A percentile compares a stretch with the other conserved stretches of the same genome.
Conservation (phyloP, 2,113 vertebrate species). For the Cathartes aura region DNA sequence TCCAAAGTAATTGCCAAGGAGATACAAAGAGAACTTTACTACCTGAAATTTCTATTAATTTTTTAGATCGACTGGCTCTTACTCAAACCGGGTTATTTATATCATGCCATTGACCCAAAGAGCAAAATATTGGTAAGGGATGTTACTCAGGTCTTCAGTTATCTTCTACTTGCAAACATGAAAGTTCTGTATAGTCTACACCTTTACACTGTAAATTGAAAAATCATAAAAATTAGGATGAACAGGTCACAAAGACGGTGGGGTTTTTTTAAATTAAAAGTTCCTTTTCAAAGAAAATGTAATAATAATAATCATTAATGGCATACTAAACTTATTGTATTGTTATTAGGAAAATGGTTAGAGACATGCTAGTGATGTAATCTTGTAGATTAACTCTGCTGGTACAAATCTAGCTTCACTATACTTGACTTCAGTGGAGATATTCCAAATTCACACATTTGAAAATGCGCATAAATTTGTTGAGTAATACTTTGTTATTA, state of each 20-base stretch:
- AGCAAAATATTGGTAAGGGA: neutral
- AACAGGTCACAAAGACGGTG: neutral
- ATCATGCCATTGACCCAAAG: neutral
- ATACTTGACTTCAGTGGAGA: neutral
- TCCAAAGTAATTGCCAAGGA: neutral
- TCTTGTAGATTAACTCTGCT: neutral
- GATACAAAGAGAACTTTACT: neutral
- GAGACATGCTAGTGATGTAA: neutral
- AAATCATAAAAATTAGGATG: neutral
- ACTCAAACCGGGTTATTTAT: neutral
- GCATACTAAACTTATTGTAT: neutral
- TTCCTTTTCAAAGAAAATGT: neutral
- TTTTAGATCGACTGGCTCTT: neutral
- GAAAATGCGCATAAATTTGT: neutral
- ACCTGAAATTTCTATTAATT: neutral
- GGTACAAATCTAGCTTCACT: neutral
- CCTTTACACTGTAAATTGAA: neutral
- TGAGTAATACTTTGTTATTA: neutral
- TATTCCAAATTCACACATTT: neutral
- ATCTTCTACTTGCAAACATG: neutral
- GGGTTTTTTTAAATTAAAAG: rapidly evolving
- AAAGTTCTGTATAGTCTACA: neutral
- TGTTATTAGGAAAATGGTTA: neutral
- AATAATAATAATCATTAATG: neutral
- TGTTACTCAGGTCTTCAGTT: neutral